Conservation (phyloP, 1,140 invertebrate species). For the Drosophila ohnishii region DNA sequence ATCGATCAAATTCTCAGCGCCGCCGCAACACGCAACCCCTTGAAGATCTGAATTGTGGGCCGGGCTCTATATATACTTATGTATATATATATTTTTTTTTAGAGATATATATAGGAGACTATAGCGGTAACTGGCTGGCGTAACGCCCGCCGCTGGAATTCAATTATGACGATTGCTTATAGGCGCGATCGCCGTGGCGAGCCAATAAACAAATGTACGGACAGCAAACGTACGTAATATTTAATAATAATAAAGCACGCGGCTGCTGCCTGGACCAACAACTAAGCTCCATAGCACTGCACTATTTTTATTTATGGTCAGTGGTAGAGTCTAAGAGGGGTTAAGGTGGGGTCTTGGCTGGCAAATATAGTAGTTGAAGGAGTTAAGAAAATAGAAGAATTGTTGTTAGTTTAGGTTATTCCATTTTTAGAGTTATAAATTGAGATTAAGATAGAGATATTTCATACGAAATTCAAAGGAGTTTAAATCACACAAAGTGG, state of each 20-base stretch:
- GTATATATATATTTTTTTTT: not conserved
- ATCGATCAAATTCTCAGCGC: conserved; percentile 79
- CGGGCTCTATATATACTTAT: conserved; percentile 9
- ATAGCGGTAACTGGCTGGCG: conserved; percentile 59
- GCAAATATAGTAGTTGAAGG: not conserved
- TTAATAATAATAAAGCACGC: conserved; percentile 76
- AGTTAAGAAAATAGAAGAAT: not conserved
- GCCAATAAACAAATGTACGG: conserved; percentile 79
- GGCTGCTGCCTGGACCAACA: conserved; percentile 44
- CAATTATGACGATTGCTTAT: conserved; percentile 75
- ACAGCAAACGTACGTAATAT: conserved; percentile 78
- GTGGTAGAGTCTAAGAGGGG: not conserved
- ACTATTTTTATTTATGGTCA: conserved; percentile 9
- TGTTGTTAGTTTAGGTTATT: too few species aligned
- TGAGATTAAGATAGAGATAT: too few species aligned
- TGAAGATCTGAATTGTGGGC: conserved; percentile 16
- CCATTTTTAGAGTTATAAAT: too few species aligned
- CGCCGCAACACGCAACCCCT: conserved; percentile 67
- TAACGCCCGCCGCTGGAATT: conserved; percentile 79
- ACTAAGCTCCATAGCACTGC: conserved; percentile 34
- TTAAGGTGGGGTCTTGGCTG: not conserved
- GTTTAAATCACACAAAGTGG: too few species aligned
- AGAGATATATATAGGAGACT: conserved; percentile 21
- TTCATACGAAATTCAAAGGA: too few species aligned
- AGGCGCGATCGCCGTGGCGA: conserved; percentile 65